Evolutionary conservation across 2,888 invertebrate species (phyloP).

Genomic region (Resseliella maxima): DNA sequence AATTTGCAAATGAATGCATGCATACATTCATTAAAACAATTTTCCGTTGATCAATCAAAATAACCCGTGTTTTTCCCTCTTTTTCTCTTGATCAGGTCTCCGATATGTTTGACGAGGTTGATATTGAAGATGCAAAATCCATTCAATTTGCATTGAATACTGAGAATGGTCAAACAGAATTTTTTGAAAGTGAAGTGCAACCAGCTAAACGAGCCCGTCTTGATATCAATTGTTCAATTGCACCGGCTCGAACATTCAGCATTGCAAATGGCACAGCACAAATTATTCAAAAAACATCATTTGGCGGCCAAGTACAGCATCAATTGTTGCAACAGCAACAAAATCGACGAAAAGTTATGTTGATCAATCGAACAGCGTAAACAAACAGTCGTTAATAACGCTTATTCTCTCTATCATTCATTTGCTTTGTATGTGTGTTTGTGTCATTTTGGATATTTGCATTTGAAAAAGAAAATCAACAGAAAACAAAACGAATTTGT

Average conservation of each 20-base stretch:
- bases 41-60: neutral
- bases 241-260: conserved; percentile 68
- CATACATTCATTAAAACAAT: neutral
- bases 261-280: conserved; percentile 17
- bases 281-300: conserved; percentile 58
- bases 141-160: conserved; percentile 62
- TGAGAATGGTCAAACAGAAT: conserved; percentile 66
- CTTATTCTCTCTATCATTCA: too few relatives aligned
- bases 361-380: conserved; percentile 70
- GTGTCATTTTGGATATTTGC: neutral
- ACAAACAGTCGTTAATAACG: too few relatives aligned
- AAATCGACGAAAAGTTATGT: conserved; percentile 73
- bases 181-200: conserved; percentile 71
- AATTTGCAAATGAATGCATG: neutral
- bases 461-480: neutral
- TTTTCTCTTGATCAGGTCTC: conserved; percentile 69
- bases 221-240: conserved; percentile 68
- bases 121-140: conserved; percentile 73
- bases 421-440: neutral
- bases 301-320: conserved; percentile 59
- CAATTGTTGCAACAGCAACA: conserved; percentile 67
- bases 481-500: neutral
- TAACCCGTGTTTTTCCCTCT: conserved; percentile 58
- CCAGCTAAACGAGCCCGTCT: conserved; percentile 65
- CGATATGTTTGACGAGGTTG: conserved; percentile 79